Evolutionary conservation across 2,797 vertebrate genomes (phyloP).

Genomic region (Mastacembelus armatus): DNA sequence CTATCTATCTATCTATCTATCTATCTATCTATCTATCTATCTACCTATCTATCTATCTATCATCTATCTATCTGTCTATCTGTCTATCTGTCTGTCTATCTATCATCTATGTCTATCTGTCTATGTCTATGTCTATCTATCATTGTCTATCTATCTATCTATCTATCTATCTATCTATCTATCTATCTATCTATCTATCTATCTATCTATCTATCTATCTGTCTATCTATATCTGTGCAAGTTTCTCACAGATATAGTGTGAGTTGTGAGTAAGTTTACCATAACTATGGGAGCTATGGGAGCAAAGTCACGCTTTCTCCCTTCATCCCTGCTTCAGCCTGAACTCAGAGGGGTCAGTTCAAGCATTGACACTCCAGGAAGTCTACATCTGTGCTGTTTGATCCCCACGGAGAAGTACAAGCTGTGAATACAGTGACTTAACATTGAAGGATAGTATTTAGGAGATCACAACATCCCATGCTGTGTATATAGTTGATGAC

Average conservation of each 20-base stretch:
- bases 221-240: too few species aligned
- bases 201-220: not conserved
- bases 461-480: slow-evolving; percentile 77
- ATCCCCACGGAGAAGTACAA: slow-evolving; percentile 82
- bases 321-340: slow-evolving; percentile 23
- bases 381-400: slow-evolving; percentile 83
- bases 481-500: slow-evolving; percentile 79
- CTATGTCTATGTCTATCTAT: too few species aligned
- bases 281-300: too few species aligned
- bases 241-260: too few species aligned
- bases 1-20: not conserved
- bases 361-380: slow-evolving; percentile 69
- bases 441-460: slow-evolving; percentile 82
- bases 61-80: too few species aligned
- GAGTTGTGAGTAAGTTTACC: too few species aligned
- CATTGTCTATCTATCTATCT: too few species aligned
- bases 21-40: not conserved
- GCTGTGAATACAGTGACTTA: slow-evolving; percentile 85
- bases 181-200: not conserved
- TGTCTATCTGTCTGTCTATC: too few species aligned
- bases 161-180: not conserved
- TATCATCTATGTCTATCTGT: too few species aligned
- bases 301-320: slow-evolving; percentile 27
- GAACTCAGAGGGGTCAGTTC: slow-evolving; percentile 56
- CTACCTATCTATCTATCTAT: not conserved